Conservation (phyloP, 2,113 vertebrate species). For the Himantopus leucocephalus region DNA sequence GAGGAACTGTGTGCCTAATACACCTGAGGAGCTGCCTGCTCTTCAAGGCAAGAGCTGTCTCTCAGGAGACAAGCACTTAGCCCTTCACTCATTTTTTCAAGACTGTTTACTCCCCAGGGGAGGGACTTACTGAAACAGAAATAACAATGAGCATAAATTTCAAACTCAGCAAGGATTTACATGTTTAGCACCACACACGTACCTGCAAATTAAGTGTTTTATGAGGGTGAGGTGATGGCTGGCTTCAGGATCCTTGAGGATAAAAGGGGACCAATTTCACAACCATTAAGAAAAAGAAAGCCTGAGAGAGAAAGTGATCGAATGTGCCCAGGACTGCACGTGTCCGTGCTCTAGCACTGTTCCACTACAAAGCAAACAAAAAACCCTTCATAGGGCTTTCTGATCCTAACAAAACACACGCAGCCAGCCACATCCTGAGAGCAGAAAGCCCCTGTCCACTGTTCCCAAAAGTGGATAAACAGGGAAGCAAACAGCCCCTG, state of each 20-base stretch:
- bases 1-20: background rate
- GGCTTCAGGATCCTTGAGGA: background rate
- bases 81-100: background rate
- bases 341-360: background rate
- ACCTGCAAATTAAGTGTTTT: background rate
- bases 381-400: background rate
- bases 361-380: background rate
- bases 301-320: accelerated
- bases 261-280: background rate
- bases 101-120: background rate
- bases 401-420: background rate
- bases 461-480: background rate
- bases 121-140: background rate
- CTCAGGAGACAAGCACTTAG: background rate
- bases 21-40: background rate
- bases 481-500: background rate
- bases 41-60: background rate
- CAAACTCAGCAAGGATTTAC: background rate
- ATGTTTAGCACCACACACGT: background rate
- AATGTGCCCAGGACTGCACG: accelerated
- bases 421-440: background rate
- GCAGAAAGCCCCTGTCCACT: background rate
- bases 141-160: background rate
- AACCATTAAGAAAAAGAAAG: background rate
- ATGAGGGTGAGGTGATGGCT: background rate